A percentile compares a stretch with the other conserved stretches of the same genome.
phyloP scores from a whole-genome alignment of 2,113 vertebrate species.

The Panurus biarmicus region DNA sequence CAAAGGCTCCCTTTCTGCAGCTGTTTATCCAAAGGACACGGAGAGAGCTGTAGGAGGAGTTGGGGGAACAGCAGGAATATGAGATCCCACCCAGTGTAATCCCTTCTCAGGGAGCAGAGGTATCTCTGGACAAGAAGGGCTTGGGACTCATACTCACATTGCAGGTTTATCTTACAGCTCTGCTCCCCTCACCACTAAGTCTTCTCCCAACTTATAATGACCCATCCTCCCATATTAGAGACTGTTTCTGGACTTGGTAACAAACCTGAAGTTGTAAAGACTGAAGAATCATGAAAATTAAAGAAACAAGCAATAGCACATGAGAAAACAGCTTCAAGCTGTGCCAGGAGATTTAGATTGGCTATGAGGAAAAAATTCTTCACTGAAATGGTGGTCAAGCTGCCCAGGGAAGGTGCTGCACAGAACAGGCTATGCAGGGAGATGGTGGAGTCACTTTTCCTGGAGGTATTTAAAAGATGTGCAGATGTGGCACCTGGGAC shows the following conservation, averaged over 20 bases:
- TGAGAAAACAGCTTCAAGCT: not conserved
- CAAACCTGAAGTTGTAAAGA: not conserved
- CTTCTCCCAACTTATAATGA: not conserved
- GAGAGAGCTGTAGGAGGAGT: not conserved
- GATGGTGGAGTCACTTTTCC: not conserved
- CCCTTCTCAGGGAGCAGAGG: not conserved
- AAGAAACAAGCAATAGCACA: not conserved
- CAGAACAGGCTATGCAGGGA: not conserved
- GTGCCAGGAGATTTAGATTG: not conserved
- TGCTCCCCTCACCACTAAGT: not conserved
- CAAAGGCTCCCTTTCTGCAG: slow-evolving; percentile 26
- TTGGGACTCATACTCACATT: not conserved
- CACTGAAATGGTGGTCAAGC: not conserved
- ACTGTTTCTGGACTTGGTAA: not conserved
- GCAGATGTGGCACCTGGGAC: not conserved
- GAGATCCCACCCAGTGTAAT: not conserved
- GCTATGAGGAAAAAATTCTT: not conserved
- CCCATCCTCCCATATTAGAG: not conserved
- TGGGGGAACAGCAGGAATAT: not conserved
- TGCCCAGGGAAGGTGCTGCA: not conserved
- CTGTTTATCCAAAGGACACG: not conserved
- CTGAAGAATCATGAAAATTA: not conserved
- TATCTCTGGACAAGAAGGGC: not conserved
- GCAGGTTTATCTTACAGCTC: not conserved
- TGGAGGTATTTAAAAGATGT: not conserved